Evolutionary conservation across 2,888 invertebrate genomes (phyloP), one percentile per base, ranked within the genome.

Genomic region (Liposcelis brunnea): DNA sequence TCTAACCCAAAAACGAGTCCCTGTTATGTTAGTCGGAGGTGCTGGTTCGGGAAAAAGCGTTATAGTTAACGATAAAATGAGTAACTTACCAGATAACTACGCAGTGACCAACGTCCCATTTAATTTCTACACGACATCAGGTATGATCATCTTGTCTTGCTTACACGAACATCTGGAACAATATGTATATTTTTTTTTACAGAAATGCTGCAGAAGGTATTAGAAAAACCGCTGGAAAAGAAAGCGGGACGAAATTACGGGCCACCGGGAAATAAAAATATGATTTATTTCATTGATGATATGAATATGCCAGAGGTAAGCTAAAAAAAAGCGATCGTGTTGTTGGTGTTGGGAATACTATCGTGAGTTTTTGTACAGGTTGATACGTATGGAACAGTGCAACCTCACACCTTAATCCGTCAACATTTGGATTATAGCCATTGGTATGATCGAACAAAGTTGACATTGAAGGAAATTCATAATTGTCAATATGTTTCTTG

Each of bases 261-360:
- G 0, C 94, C 94, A 1, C 86, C 89, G 0, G 93, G 91, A n/a
- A 85, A 75, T 58, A 90, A 91, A 62, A 76, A 74, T 15, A 79
- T 94, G 71, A 77, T 94, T 45, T 94, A 91, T 63, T 94, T 94
- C 61, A 77, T 94, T 47, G 94, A 94, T 57, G 94, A 94, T 56
- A 76, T 94, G 77, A 94, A 94, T 61, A 94, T 94, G 91, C 94
- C 94, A 0, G 90, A 90, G 67, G 91, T 69, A 52, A 42, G 26
- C 14, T 35, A 16, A 35, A 7, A 15, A 14, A 35, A 15, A 35
- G 4, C 6, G 35, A 35, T 16, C 16, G 35, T 32, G 10, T 32
- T 32, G 10, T 10, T 32, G 32, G 10, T 32, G 10, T 32, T 32
- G 32, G 32, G 32, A 10, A 32, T 10, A 32, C 32, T 32, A 32